Base-by-base conservation (phyloP, 2,797 vertebrate genomes). In the Malacoraja senta region DNA sequence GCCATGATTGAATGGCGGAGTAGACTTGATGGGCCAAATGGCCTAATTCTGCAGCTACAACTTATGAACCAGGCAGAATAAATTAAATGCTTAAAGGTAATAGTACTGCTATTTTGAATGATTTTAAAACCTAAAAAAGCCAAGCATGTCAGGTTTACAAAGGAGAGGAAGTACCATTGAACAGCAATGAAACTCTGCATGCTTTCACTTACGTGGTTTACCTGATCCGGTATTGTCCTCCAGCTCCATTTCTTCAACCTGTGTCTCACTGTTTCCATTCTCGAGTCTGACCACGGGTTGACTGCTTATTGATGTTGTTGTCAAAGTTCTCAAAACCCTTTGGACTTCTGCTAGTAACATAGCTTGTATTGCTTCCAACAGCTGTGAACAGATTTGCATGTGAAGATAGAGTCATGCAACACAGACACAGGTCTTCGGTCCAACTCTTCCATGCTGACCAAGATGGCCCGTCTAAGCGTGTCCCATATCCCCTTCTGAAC, bases 81-180 rank as follows among this genome's bases (percentile, higher is more conserved):
- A 88, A 65, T 68, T 96, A 94, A 95, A 97, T 95, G 96, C 95
- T 94, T 94, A 95, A 93, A 94, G 95, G 94, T 96, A 96, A 95
- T 96, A 97, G 97, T 95, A 97, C 96, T 94, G 93, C 95, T 96
- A 95, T 97, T 96, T 96, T 95, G 96, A 90, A 88, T 94, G 94
- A 96, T 95, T 95, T 94, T 97, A 97, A 96, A 96, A 96, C 95
- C 94, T 96, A 95, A 95, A 96, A 96, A 96, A 94, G 93, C 88
- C 95, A 97, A 96, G 93, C 95, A 7, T 94, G 94, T 90, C 94
- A 84, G 53, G n/a, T n/a, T 61, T 61, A 35, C 61, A 88, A 35
- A 3, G 8, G 7, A 35, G 84, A 88, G 32, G 19, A 0, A 8
- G 44, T 61, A 17, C 12, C 15, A 32, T 61, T 84, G 19, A 53